Base-by-base conservation (phyloP, 1,140 invertebrate species). In the Zelostemma sp. region DNA sequence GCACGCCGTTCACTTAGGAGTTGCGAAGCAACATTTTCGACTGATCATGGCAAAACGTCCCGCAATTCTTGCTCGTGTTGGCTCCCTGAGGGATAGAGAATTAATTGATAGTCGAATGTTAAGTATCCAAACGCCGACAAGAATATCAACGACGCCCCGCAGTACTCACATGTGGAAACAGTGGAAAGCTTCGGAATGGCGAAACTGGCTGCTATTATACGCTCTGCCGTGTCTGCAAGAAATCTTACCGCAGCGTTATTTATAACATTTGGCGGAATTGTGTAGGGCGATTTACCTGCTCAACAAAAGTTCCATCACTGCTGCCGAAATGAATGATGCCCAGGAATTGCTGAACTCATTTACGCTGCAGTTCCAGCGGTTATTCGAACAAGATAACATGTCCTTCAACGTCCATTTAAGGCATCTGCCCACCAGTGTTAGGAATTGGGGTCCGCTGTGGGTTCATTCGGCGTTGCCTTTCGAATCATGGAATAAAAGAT, bases 131-230 rank as follows among this genome's bases (percentile, higher is more conserved):
- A 51, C 49, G 0, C 28, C 58, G 8, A 19, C 49, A 1, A 0
- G 25, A 9, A 61, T 61, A 14, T 53, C 58, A 6, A 14, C 47
- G 8, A 6, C 6, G 16, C 18, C 48, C 4, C 17, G 57, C 0
- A 33, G 11, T n/a, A 18, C 46, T 19, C 2, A 45, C 5, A 9
- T 14, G 8, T 31, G 15, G 1, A 41, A 11, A 21, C 4, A 15
- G 12, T 67, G 64, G 64, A 67, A 67, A 50, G 64, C 53, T 64
- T n/a, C n/a, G n/a, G n/a, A n/a, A n/a, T n/a, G n/a, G n/a, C n/a
- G n/a, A n/a, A n/a, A n/a, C n/a, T n/a, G 51, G 38, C 9, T 57
- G 0, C 1, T 58, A 1, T 57, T 45, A 35, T 64, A 56, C 17
- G 46, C 21, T 19, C 46, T 54, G 12, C 15, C 49, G 0, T 40